Conservation (phyloP, 2,888 invertebrate species). For the Tetragnatha montana region DNA sequence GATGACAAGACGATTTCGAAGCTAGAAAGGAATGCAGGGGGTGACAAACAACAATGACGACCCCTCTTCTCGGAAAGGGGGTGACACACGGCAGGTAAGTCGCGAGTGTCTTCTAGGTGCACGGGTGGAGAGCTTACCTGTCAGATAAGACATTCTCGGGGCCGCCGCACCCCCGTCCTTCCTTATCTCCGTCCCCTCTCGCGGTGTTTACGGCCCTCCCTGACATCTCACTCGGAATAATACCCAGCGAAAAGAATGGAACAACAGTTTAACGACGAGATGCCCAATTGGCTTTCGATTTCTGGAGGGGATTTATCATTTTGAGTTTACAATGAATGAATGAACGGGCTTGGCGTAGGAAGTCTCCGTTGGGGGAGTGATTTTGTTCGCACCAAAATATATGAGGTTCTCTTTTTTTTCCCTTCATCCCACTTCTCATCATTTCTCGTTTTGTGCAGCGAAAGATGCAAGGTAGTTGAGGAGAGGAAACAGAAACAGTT, state of each 20-base stretch:
- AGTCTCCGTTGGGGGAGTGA: not conserved
- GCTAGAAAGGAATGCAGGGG: not conserved
- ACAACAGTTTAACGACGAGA: not conserved
- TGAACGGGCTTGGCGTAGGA: not conserved
- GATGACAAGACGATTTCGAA: not conserved
- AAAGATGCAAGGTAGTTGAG: not conserved
- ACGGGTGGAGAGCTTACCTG: conserved; percentile 41
- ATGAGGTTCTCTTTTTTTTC: not conserved
- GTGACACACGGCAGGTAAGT: not conserved
- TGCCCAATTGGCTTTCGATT: not conserved
- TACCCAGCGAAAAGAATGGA: not conserved
- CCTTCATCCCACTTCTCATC: not conserved
- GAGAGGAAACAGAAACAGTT: no score
- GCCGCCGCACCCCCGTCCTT: not conserved
- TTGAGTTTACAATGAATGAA: not conserved
- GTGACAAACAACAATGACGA: not conserved
- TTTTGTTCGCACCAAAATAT: not conserved
- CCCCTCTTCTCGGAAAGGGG: not conserved
- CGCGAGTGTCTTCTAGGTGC: conserved; percentile 13
- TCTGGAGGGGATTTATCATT: not conserved
- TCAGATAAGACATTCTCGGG: conserved; percentile 43
- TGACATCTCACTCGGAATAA: not conserved
- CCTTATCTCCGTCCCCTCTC: conserved; percentile 19
- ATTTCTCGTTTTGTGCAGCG: not conserved
- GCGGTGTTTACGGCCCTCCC: not conserved